A percentile compares a stretch with the other conserved stretches of the same genome.
phyloP scores from a whole-genome alignment of 2,888 invertebrate species.

The Leucoma salicis region DNA sequence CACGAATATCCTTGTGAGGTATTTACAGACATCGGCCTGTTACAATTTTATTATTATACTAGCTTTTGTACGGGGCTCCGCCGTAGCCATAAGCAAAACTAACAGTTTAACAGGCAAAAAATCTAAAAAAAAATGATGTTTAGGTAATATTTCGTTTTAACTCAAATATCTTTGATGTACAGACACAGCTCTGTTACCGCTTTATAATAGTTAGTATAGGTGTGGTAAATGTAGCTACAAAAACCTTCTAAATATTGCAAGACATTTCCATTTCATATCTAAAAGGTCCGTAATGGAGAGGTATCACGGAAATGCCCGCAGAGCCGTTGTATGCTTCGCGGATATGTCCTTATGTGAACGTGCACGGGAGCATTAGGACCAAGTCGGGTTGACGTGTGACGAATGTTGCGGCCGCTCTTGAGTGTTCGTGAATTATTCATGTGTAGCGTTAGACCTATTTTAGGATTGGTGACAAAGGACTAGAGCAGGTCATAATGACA shows the following conservation, averaged over 20 bases:
- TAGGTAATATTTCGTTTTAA: too few relatives aligned
- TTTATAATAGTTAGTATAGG: too few relatives aligned
- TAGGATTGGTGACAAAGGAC: not conserved
- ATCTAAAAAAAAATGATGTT: too few relatives aligned
- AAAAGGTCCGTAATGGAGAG: conserved; percentile 21
- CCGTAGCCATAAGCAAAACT: too few relatives aligned
- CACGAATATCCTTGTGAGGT: too few relatives aligned
- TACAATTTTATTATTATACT: too few relatives aligned
- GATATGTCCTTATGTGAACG: conserved; percentile 34
- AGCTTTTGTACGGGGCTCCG: too few relatives aligned
- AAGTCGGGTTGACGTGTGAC: conserved; percentile 50
- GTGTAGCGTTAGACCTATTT: conserved; percentile 9
- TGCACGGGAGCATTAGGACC: conserved; percentile 33
- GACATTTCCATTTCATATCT: conserved; percentile 11
- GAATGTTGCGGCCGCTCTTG: conserved; percentile 43
- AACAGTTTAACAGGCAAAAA: too few relatives aligned
- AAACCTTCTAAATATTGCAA: conserved; percentile 1
- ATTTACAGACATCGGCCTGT: too few relatives aligned
- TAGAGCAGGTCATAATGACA: not conserved
- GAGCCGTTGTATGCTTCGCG: conserved; percentile 36
- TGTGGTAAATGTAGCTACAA: too few relatives aligned
- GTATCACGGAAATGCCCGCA: conserved; percentile 32
- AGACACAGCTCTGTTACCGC: too few relatives aligned
- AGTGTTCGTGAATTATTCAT: conserved; percentile 41
- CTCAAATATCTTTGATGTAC: too few relatives aligned